A percentile compares a stretch with the other conserved stretches of the same genome.
These are phyloP conservation scores for Tetrax tetrax DNA, from an alignment of 2,113 vertebrate species.

Conservation along the genomic window DNA sequence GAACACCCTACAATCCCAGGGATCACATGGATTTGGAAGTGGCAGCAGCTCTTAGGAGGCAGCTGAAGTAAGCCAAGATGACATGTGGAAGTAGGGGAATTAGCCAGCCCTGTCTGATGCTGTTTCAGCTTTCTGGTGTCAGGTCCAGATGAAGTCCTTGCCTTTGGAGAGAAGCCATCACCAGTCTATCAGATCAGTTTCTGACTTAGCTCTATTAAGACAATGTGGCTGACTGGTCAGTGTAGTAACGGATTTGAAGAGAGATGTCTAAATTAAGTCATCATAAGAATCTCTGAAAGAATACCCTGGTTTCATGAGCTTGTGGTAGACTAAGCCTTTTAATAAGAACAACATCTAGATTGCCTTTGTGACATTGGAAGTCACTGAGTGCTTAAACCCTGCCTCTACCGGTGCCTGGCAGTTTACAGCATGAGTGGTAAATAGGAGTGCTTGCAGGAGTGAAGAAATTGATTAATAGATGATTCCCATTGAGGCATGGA, in stretches of 20 bases:
- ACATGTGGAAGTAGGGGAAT: neutral
- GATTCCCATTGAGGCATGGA: neutral
- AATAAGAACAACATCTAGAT: neutral
- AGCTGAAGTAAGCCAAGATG: slow-evolving; percentile 8
- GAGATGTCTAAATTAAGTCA: neutral
- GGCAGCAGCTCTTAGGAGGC: neutral
- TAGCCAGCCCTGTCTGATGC: neutral
- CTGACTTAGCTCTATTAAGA: neutral
- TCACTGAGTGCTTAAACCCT: neutral
- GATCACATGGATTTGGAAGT: neutral
- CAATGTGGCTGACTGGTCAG: neutral
- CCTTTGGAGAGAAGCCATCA: neutral
- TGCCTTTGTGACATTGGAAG: neutral
- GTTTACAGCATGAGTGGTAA: neutral
- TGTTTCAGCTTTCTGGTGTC: neutral
- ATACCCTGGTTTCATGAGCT: neutral
- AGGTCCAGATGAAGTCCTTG: neutral
- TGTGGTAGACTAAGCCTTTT: neutral
- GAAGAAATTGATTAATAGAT: neutral
- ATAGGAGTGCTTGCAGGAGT: neutral
- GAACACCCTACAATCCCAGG: slow-evolving; percentile 13
- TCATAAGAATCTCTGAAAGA: neutral
- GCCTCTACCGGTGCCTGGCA: neutral
- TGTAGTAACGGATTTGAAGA: neutral
- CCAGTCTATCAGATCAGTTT: neutral